These are phyloP conservation scores for Platycheirus albimanus DNA, from an alignment of 2,888 invertebrate genomes.

Conservation along the genomic window DNA sequence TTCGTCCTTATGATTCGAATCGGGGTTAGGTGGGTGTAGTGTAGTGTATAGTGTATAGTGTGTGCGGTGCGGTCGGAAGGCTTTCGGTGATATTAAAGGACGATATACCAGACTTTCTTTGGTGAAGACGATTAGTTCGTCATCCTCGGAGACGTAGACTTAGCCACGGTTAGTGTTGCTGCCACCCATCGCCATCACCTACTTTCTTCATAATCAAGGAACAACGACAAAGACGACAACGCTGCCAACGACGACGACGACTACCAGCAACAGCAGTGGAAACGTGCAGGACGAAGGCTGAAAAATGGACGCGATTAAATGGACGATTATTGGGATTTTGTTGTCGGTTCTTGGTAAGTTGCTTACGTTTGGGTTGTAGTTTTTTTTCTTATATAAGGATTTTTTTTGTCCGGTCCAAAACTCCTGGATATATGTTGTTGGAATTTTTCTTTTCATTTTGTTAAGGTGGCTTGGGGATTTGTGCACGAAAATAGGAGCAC, in stretches of 20 bases:
- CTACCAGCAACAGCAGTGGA: neutral
- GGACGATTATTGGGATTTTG: slow-evolving; percentile 74
- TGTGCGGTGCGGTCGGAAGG: slow-evolving; percentile 29
- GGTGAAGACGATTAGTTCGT: slow-evolving; percentile 57
- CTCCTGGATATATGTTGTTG: slow-evolving; percentile 34
- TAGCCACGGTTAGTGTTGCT: slow-evolving; percentile 33
- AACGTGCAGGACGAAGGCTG: slow-evolving; percentile 54
- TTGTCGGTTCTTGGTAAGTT: slow-evolving; percentile 73
- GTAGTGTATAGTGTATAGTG: neutral
- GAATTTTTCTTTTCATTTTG: slow-evolving; percentile 47
- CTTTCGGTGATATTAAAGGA: slow-evolving; percentile 34
- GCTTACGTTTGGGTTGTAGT: slow-evolving; percentile 68
- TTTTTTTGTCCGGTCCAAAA: slow-evolving; percentile 10
- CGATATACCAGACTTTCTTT: slow-evolving; percentile 42
- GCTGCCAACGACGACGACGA: too few species aligned
- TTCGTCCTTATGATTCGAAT: slow-evolving; percentile 57
- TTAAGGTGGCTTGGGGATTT: slow-evolving; percentile 15
- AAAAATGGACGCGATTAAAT: slow-evolving; percentile 73
- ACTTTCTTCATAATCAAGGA: slow-evolving; percentile 32
- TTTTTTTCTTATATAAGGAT: slow-evolving; percentile 36
- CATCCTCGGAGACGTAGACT: slow-evolving; percentile 46
- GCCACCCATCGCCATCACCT: slow-evolving; percentile 30
- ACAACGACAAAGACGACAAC: slow-evolving; percentile 3
- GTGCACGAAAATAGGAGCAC: neutral
- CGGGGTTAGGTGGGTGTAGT: slow-evolving; percentile 38